Evolutionary conservation across 1,140 invertebrate species (phyloP), one percentile per base, ranked within the genome.

Genomic region (Drosophila neocordata): DNA sequence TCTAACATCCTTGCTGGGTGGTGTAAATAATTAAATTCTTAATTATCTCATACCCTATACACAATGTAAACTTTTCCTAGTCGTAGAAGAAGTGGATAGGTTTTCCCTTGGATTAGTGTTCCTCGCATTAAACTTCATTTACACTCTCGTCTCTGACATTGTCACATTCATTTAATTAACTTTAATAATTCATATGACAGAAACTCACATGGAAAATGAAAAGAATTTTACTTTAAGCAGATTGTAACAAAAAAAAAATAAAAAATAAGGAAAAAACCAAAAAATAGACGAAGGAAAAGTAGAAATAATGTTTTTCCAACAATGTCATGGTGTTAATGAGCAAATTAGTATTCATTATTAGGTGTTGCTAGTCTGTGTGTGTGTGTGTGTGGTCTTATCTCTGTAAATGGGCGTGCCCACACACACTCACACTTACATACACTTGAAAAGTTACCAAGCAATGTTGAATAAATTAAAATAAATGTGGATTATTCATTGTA

Each of bases 1-100:
- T 55, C 51, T 27, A 60, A 73, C 64, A 66, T 69, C 59, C 51
- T 27, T 41, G 65, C 34, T 52, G 35, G 52, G 20, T 35, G 65
- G 38, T 89, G 76, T 90, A 85, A 90, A 90, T 90, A 90, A 90
- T 90, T 90, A 90, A 90, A 90, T 89, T 90, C 88, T 82, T 90
- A 90, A 90, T 90, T 90, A 90, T 90, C 88, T 89, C 78, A 77
- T 63, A 53, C 80, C 80, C 65, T 37, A 62, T 55, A 62, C 34
- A 55, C 48, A 64, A 38, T 38, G 27, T 55, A 34, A 31, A 55
- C 22, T 38, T 58, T 58, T 38, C 56, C 18, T 48, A 48, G 15
- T 48, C 41, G 27, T 38, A 66, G 35, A 13, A 22, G 38, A 52
- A 51, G 65, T 63, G 12, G 58, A 20, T 15, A 41, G 57, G 37